phyloP scores from a whole-genome alignment of 2,888 invertebrate species.

The Spodoptera littoralis region DNA sequence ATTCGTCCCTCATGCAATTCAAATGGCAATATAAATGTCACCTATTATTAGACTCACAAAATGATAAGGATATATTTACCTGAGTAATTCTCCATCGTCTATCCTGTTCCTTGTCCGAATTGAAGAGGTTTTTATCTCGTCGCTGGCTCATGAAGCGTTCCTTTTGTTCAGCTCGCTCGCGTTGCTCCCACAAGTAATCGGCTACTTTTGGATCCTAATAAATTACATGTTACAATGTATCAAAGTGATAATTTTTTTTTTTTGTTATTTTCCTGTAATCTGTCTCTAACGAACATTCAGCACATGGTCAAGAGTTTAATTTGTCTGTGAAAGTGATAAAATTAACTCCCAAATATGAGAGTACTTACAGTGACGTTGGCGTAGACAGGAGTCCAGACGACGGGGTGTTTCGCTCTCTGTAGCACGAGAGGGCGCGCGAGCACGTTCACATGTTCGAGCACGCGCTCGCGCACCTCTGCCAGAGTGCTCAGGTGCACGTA shows the following conservation, averaged over 20 bases:
- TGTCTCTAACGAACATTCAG: no score
- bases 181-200: constrained; percentile 96
- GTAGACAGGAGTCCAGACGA: constrained; percentile 99
- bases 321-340: not conserved
- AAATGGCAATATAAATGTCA: no score
- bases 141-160: constrained; percentile 92
- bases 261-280: no score
- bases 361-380: constrained; percentile 94
- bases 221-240: not conserved
- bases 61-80: constrained; percentile 55
- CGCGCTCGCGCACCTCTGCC: constrained; percentile 99
- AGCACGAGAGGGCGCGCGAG: constrained; percentile 98
- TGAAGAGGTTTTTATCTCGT: constrained; percentile 88
- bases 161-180: constrained; percentile 94
- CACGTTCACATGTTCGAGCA: constrained; percentile 98
- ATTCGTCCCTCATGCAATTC: no score
- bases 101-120: constrained; percentile 90
- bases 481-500: constrained; percentile 98
- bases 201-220: constrained; percentile 95
- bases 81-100: constrained; percentile 88
- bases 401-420: constrained; percentile 94
- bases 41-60: not conserved
- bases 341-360: not conserved
- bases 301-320: no score
- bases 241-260: not conserved